Base-by-base conservation (phyloP, 2,113 vertebrate species). In the Ailurus styani region DNA sequence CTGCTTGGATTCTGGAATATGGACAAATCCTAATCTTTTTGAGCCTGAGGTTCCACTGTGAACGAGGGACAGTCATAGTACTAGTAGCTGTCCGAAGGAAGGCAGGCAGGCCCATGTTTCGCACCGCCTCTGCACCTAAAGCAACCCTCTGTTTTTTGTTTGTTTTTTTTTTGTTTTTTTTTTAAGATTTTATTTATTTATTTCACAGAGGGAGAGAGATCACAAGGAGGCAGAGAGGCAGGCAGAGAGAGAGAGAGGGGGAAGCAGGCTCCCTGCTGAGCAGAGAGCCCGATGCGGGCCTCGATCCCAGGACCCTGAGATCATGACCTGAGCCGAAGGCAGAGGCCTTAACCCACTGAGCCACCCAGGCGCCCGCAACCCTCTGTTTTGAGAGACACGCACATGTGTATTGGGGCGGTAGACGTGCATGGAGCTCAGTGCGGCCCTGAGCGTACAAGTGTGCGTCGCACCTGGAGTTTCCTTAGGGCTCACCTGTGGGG, bases 61-160 rank as follows among this genome's bases (percentile, higher is more conserved):
- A 50, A 62, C 27, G 7, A 50, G 77, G 37, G 25, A 34, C 1
- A 37, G 78, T 11, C 9, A 23, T 6, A 11, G 75, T 7, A 13
- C 47, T n/a, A 12, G 54, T 5, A 37, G 84, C 81, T 40, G 60
- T 60, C 55, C 23, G 0, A 6, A 45, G 64, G 0, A 7, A 37
- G 70, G 62, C 29, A 75, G 72, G 70, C 37, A 6, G 37, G 40
- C 81, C 12, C 0, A 3, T 7, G 82, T 42, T 85, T 11, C 10
- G 45, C 70, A 37, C 78, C 0, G 50, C 2, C 3, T 45, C 42
- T 12, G 20, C 50, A 29, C 11, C 0, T 0, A 6, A 40, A n/a
- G 57, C 50, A 3, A 1, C 20, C 70, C 34, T 45, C 23, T 11
- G 37, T 12, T 0, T 15, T 31, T n/a, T n/a, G n/a, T n/a, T n/a